phyloP scores from a whole-genome alignment of 1,140 invertebrate species.

The Solenopsis invicta region DNA sequence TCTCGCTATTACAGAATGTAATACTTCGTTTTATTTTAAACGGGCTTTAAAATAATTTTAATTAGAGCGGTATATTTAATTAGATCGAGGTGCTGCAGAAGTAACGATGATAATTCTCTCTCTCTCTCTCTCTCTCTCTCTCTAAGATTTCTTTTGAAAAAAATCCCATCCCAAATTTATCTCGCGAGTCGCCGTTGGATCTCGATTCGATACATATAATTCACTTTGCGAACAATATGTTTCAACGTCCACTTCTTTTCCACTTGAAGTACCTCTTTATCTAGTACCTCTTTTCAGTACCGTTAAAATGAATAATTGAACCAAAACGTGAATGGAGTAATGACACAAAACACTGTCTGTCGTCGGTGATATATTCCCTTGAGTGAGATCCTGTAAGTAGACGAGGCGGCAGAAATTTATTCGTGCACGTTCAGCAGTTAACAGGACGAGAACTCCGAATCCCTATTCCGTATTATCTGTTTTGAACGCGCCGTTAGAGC shows the following conservation, averaged over 20 bases:
- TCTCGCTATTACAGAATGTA: not conserved
- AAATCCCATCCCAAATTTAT: not conserved
- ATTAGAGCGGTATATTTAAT: conserved; percentile 15
- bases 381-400: not conserved
- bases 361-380: not conserved
- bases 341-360: conserved; percentile 6
- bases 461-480: not conserved
- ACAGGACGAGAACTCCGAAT: not conserved
- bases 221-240: not conserved
- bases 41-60: conserved; percentile 6
- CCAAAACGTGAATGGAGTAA: not conserved
- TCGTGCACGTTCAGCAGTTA: too few species aligned
- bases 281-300: not conserved
- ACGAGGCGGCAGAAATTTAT: not conserved
- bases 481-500: not conserved
- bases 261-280: not conserved
- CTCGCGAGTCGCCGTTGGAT: not conserved
- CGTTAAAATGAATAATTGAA: conserved; percentile 16
- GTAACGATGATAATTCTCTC: not conserved
- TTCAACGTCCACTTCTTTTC: not conserved
- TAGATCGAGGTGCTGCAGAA: not conserved
- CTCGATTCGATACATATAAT: not conserved
- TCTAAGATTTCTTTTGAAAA: conserved; percentile 3
- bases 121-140: conserved; percentile 21
- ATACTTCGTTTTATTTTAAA: conserved; percentile 24